phyloP scores from a whole-genome alignment of 2,797 vertebrate species.

The Intellagama lesueurii region DNA sequence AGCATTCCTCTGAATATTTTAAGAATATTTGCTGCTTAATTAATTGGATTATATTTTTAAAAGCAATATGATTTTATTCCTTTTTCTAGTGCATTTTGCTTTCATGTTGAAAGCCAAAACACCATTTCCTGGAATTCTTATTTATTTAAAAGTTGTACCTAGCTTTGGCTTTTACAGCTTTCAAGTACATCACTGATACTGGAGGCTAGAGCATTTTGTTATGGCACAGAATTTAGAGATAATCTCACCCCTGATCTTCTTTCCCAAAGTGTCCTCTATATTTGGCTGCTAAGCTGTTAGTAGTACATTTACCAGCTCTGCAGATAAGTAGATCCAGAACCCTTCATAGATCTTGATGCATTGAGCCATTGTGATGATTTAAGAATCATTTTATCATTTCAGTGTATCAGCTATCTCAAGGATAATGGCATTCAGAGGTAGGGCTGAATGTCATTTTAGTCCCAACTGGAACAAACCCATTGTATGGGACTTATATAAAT shows the following conservation, averaged over 20 bases:
- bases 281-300: neutral
- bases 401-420: neutral
- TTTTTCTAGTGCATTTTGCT: neutral
- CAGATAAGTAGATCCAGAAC: neutral
- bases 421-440: neutral
- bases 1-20: neutral
- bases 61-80: neutral
- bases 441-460: no score
- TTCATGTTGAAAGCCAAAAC: neutral
- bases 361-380: neutral
- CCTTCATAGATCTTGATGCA: neutral
- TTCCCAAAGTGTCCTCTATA: neutral
- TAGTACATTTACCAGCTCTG: neutral
- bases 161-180: neutral
- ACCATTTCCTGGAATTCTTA: no score
- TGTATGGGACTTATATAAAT: no score
- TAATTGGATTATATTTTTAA: slow-evolving; percentile 5
- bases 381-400: neutral
- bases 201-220: neutral
- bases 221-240: no score
- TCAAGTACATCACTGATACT: neutral
- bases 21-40: neutral
- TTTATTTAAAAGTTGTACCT: neutral
- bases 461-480: no score
- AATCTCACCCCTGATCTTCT: neutral